Evolutionary conservation across 35 echinoderm and acorn worm species (phyloP).

Genomic region (Strongylocentrotus purpuratus): DNA sequence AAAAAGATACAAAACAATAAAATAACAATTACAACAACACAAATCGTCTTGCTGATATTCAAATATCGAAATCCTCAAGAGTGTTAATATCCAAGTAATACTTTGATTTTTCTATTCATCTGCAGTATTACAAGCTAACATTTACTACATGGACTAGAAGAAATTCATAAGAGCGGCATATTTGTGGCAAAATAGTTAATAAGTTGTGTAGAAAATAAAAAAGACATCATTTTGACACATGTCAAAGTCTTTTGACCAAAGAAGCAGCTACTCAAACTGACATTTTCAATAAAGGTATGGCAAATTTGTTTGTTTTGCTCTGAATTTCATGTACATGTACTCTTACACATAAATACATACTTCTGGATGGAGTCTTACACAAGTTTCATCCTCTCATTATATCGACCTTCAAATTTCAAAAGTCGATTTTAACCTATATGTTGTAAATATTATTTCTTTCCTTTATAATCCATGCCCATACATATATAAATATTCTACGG

Average conservation of each 20-base stretch:
- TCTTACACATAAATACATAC: not conserved
- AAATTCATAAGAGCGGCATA: not conserved
- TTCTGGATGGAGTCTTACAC: not conserved
- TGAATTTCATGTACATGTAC: not conserved
- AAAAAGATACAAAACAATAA: constrained; percentile 24
- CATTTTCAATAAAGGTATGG: not conserved
- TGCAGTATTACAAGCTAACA: not conserved
- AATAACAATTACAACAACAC: not conserved
- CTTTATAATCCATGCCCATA: not conserved
- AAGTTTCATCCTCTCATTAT: not conserved
- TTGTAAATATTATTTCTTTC: not conserved
- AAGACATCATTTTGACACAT: not conserved
- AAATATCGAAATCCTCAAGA: not conserved
- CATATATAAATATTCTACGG: not conserved
- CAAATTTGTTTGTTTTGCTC: not conserved
- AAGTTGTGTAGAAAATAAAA: not conserved
- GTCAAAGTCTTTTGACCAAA: not conserved
- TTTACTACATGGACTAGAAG: not conserved
- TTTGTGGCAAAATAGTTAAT: too few species aligned
- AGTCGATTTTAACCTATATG: not conserved
- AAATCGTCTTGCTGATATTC: not conserved
- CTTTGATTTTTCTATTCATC: not conserved
- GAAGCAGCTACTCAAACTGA: not conserved
- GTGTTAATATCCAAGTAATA: not conserved
- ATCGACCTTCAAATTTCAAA: not conserved